Conservation (phyloP, 2,113 vertebrate species). For the Eira barbara region DNA sequence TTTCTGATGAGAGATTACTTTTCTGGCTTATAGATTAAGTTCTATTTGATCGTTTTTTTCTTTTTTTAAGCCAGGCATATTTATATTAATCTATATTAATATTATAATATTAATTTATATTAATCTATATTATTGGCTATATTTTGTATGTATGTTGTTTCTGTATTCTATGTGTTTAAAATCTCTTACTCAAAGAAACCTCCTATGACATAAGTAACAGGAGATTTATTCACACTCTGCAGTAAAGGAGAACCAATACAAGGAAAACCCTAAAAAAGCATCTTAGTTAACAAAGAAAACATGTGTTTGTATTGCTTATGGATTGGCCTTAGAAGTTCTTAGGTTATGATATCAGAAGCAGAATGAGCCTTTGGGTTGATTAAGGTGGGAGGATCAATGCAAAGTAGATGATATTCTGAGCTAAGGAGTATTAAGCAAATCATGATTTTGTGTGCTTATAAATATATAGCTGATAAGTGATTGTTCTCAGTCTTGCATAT, state of each 20-base stretch:
- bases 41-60: constrained; percentile 19
- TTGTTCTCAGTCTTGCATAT: not conserved
- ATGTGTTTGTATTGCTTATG: not conserved
- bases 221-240: not conserved
- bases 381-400: not conserved
- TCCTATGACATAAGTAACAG: not conserved
- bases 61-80: not conserved
- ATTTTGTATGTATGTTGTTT: not conserved
- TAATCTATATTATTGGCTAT: not conserved
- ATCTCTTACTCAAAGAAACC: not conserved
- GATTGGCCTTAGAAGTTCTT: not conserved
- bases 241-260: not conserved
- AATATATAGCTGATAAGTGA: not conserved
- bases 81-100: not conserved
- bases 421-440: not conserved
- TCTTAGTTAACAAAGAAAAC: not conserved
- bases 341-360: not conserved
- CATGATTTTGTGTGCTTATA: not conserved
- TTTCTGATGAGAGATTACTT: not conserved
- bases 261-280: not conserved
- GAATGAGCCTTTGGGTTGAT: not conserved
- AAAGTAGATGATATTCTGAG: not conserved
- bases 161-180: not conserved
- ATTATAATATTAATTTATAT: too few species aligned
- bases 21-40: not conserved